phyloP scores from a whole-genome alignment of 1,140 invertebrate genomes.

The Meloidogyne hapla region DNA sequence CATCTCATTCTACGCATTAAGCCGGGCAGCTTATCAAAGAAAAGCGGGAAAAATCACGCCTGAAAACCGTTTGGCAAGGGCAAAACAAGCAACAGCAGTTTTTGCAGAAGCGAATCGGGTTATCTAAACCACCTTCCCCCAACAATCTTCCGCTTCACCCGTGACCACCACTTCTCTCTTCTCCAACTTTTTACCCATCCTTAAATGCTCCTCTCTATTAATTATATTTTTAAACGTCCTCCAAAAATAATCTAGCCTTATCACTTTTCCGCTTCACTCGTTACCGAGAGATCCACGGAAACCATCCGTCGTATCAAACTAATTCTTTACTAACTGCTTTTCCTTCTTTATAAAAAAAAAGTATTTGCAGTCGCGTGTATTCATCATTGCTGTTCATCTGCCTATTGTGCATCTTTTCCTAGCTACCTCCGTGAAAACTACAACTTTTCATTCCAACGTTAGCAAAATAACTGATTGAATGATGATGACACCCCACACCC shows the following conservation, averaged over 20 bases:
- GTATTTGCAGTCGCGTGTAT: background rate
- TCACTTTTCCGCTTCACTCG: background rate
- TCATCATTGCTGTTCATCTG: background rate
- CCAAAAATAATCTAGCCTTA: background rate
- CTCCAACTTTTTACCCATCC: background rate
- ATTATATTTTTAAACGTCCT: background rate
- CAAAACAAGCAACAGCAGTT: background rate
- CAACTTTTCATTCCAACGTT: background rate
- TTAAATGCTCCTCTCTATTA: slow-evolving; percentile 1
- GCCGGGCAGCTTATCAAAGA: background rate
- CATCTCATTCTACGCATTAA: background rate
- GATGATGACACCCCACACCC: background rate
- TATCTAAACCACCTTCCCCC: background rate
- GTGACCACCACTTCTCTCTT: background rate
- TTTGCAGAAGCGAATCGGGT: background rate
- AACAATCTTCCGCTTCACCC: background rate
- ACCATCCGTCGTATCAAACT: background rate
- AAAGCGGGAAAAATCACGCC: background rate
- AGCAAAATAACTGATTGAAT: background rate
- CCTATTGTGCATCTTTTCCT: background rate
- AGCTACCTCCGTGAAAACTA: background rate
- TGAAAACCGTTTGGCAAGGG: background rate
- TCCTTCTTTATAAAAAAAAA: background rate
- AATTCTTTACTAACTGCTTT: background rate
- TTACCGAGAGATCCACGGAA: background rate